Conservation (phyloP, 2,113 vertebrate species). For the Willisornis vidua region DNA sequence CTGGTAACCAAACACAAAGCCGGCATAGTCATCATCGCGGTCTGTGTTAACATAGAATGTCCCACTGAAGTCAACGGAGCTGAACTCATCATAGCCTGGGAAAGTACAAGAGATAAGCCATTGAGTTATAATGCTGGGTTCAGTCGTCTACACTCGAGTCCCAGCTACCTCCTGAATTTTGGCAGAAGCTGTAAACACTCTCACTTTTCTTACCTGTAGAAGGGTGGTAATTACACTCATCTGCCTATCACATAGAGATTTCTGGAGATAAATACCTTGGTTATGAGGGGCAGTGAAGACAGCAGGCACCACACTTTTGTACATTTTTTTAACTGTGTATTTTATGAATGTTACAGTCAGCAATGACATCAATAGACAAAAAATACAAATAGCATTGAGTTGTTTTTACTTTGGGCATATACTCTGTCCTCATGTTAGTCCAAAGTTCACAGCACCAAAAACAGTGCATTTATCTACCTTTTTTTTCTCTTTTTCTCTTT, state of each 20-base stretch:
- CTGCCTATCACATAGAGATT: not conserved
- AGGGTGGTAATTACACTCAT: not conserved
- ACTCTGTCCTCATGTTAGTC: fast-evolving
- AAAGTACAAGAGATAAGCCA: not conserved
- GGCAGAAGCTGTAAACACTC: not conserved
- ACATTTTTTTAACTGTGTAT: not conserved
- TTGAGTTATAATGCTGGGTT: not conserved
- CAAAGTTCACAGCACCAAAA: not conserved
- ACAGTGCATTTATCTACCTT: not conserved
- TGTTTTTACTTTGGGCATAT: not conserved
- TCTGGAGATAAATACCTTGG: not conserved
- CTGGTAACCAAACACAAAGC: conserved; percentile 97
- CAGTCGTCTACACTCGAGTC: not conserved
- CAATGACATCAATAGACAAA: not conserved
- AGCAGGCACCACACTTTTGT: not conserved
- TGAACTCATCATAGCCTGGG: conserved; percentile 94
- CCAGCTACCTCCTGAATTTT: not conserved
- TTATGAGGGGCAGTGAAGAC: not conserved
- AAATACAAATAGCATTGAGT: not conserved
- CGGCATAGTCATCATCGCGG: conserved; percentile 95
- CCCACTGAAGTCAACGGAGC: conserved; percentile 95
- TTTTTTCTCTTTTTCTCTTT: fast-evolving
- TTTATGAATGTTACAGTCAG: not conserved
- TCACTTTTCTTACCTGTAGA: not conserved
- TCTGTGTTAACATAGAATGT: conserved; percentile 98